Conservation (phyloP, 2,888 invertebrate genomes). For the Catonia carolina region DNA sequence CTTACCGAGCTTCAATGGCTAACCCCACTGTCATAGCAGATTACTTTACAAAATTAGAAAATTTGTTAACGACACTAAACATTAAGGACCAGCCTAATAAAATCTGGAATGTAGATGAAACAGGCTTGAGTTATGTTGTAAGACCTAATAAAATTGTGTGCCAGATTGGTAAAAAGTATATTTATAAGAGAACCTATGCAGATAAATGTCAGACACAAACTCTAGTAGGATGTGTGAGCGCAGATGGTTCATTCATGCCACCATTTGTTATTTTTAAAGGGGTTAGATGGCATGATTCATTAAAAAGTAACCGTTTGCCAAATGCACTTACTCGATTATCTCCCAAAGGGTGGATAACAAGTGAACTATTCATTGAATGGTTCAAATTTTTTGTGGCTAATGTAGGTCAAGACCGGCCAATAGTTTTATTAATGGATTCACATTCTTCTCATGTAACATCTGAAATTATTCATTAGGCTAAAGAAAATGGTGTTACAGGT, state of each 20-base stretch:
- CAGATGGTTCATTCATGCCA: not conserved
- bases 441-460: too few species aligned
- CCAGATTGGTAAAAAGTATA: not conserved
- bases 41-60: not conserved
- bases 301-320: not conserved
- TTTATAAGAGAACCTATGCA: not conserved
- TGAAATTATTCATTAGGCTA: too few species aligned
- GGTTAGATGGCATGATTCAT: too few species aligned
- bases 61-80: not conserved
- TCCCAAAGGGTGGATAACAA: not conserved
- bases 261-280: slow-evolving; percentile 1
- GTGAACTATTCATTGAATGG: not conserved
- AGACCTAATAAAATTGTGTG: not conserved
- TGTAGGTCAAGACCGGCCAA: too few species aligned
- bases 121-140: not conserved
- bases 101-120: slow-evolving; percentile 4
- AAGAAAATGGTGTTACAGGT: too few species aligned
- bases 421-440: too few species aligned
- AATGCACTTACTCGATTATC: too few species aligned
- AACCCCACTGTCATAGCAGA: not conserved
- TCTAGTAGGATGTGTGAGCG: not conserved
- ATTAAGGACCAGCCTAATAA: not conserved
- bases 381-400: too few species aligned
- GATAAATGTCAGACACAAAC: not conserved
- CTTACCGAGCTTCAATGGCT: not conserved